Conservation (phyloP, 53 echinoderm and acorn worm species). For the Paelopatides confundens region DNA sequence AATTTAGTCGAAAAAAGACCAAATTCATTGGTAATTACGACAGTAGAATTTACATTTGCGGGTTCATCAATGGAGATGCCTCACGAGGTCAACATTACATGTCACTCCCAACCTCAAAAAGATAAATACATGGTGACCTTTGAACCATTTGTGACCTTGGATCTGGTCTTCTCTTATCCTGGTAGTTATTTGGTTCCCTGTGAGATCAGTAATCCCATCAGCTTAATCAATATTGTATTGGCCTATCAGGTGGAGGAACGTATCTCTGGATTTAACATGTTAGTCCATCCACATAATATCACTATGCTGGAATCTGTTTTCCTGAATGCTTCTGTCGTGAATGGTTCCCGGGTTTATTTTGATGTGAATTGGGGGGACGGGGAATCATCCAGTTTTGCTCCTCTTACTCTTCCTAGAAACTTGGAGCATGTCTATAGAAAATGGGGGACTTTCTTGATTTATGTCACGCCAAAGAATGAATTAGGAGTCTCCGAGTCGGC, state of each 20-base stretch:
- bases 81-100: neutral
- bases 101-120: neutral
- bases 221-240: neutral
- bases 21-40: neutral
- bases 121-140: neutral
- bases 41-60: neutral
- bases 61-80: neutral
- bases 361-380: conserved; percentile 54
- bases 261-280: neutral
- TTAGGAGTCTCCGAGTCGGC: conserved; percentile 11
- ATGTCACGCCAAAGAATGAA: conserved; percentile 35
- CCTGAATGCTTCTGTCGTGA: neutral
- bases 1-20: neutral
- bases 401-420: neutral
- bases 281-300: neutral
- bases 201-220: neutral
- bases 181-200: neutral
- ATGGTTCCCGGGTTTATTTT: conserved; percentile 58
- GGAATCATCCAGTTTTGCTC: neutral
- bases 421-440: conserved; percentile 32
- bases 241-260: conserved; percentile 14
- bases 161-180: neutral
- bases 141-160: neutral
- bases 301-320: conserved; percentile 27
- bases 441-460: conserved; percentile 18